These are phyloP conservation scores for Benitochromis conjunctus DNA, from an alignment of 2,113 vertebrate species.

Conservation along the genomic window DNA sequence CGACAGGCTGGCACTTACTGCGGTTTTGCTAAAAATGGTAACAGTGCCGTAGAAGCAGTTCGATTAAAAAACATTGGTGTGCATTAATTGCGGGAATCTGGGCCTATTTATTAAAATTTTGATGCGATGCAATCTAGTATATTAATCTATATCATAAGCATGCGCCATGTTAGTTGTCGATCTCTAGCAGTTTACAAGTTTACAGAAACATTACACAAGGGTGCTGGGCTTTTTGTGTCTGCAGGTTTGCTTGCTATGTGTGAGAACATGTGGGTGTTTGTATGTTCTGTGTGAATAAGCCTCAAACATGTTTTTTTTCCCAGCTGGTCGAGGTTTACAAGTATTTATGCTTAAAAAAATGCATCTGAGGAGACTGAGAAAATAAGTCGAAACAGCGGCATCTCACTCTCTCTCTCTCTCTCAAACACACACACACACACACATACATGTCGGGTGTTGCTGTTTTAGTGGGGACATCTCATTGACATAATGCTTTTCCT, in stretches of 20 bases:
- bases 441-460: neutral
- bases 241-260: neutral
- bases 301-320: neutral
- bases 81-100: neutral
- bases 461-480: no score
- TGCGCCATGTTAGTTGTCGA: neutral
- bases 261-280: neutral
- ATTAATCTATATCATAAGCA: neutral
- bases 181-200: neutral
- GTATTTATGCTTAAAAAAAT: neutral
- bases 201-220: neutral
- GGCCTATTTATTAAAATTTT: neutral
- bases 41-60: neutral
- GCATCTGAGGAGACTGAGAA: neutral
- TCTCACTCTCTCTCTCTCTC: neutral
- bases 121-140: neutral
- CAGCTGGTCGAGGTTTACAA: conserved; percentile 27
- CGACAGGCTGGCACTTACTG: neutral
- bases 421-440: neutral
- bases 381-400: neutral
- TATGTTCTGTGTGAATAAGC: conserved; percentile 11
- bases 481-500: no score
- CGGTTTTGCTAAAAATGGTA: neutral
- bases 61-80: neutral
- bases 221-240: neutral